phyloP scores from a whole-genome alignment of 1,140 invertebrate genomes.

The Aphaenogaster floridana region DNA sequence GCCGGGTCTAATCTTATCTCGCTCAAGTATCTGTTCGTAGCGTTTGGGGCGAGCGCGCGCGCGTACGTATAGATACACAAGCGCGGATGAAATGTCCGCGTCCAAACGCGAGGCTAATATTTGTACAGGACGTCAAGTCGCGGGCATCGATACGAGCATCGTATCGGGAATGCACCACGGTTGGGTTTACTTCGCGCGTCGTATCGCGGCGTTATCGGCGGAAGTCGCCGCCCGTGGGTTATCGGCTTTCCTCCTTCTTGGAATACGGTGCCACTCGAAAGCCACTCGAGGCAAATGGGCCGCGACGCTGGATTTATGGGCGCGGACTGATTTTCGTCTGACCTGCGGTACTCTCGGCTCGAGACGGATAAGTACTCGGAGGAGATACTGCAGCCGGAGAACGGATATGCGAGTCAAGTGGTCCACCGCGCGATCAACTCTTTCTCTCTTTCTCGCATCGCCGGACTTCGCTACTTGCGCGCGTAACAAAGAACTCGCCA shows the following conservation, averaged over 20 bases:
- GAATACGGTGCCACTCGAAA: constrained; percentile 25
- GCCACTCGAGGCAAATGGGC: background rate
- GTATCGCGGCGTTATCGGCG: constrained; percentile 61
- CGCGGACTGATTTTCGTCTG: constrained; percentile 52
- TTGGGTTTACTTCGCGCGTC: background rate
- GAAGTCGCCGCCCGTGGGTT: constrained; percentile 55
- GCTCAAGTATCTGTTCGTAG: background rate
- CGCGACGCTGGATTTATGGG: constrained; percentile 34
- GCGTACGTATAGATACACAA: too few species aligned
- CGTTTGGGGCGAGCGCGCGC: background rate
- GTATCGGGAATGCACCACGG: constrained; percentile 20
- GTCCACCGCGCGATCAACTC: constrained; percentile 32
- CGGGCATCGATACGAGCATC: background rate
- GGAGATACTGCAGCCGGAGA: constrained; percentile 15
- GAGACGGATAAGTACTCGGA: constrained; percentile 21
- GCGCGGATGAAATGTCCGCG: background rate
- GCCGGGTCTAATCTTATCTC: constrained; percentile 25
- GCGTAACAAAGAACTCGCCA: constrained; percentile 38
- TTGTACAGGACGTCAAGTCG: background rate
- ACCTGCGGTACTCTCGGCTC: constrained; percentile 3
- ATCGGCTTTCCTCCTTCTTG: constrained; percentile 36
- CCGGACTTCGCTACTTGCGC: constrained; percentile 18
- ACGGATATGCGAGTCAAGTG: constrained; percentile 35
- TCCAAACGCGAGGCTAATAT: background rate
- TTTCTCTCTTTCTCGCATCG: background rate